Conservation (phyloP, 2,113 vertebrate genomes). For the Echinops telfairi region DNA sequence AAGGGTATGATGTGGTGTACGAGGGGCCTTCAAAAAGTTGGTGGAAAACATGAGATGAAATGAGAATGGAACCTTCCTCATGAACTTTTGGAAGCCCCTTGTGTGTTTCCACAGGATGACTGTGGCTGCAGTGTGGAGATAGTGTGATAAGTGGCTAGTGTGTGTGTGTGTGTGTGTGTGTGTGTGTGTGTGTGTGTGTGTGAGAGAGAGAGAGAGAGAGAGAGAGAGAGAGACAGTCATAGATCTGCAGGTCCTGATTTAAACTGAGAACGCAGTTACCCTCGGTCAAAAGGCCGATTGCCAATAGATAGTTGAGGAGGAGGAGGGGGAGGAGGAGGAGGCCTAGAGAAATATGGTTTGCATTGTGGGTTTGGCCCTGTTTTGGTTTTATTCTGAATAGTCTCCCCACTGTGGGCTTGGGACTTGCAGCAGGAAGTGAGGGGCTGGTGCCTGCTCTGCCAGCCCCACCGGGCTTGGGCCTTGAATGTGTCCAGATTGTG, state of each 20-base stretch:
- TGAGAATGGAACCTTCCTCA: too few relatives aligned
- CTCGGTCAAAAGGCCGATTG: neutral
- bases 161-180: neutral
- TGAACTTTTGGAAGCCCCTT: too few relatives aligned
- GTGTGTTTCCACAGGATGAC: neutral
- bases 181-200: too few relatives aligned
- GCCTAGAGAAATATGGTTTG: constrained; percentile 41
- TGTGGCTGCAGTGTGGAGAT: neutral
- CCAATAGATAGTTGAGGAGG: neutral
- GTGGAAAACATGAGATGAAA: too few relatives aligned
- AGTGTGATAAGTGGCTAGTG: neutral
- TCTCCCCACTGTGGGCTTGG: constrained; percentile 48
- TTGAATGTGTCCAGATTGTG: neutral
- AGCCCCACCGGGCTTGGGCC: neutral
- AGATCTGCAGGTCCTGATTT: neutral
- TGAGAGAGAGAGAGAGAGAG: too few relatives aligned
- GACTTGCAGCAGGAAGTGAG: constrained; percentile 23
- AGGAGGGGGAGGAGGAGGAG: neutral
- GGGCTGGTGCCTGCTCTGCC: neutral
- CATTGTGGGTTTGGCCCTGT: constrained; percentile 50
- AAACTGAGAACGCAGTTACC: neutral
- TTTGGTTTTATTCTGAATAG: constrained; percentile 22
- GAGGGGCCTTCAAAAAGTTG: too few relatives aligned
- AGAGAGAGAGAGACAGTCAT: too few relatives aligned
- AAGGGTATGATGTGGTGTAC: neutral